Evolutionary conservation across 1,140 invertebrate genomes (phyloP), one percentile per base, ranked within the genome.

Genomic region (Battus philenor): DNA sequence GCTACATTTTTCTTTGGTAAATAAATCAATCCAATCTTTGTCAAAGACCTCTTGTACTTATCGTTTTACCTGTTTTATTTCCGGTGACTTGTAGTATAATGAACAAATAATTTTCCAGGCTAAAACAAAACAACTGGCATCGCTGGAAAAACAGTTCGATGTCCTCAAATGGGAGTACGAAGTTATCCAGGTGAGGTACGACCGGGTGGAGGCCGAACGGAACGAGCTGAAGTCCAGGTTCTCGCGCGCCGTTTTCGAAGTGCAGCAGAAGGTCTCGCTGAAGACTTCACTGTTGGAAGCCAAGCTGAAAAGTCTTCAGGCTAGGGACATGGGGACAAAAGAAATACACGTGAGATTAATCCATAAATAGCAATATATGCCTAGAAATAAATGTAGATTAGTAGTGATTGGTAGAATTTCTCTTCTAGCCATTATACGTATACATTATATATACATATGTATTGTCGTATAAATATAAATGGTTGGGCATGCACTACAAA

Each of bases 211-310:
- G 49, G 81, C 80, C 6, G 95, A 97, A 74, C 88, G 94, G 20
- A 92, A 96, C 63, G 91, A 93, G 32, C 68, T 97, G 10, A 93
- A 95, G 66, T 80, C 88, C 4, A 65, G 91, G 75, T 97, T 97
- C 76, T 89, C 93, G 7, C 90, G 91, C 44, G 93, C 94, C 1
- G 91, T 97, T 45, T 82, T 95, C 11, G 94, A 96, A 69, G 88
- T 96, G 2, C 94, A 96, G 78, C 93, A 96, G 69, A 94, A 94
- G 73, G 91, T 93, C 0, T 91, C 90, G 15, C 41, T 86, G 32
- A 84, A 83, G 45, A 77, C 76, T 3, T 76, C 79, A 0, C 47
- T 86, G 2, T 39, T 86, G 22, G 83, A 87, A 53, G 58, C 65
- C 0, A 82, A 80, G 39, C 41, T 82, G 44, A 80, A 84, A 44